phyloP scores from a whole-genome alignment of 2,888 invertebrate genomes.

The Petrolisthes cinctipes region DNA sequence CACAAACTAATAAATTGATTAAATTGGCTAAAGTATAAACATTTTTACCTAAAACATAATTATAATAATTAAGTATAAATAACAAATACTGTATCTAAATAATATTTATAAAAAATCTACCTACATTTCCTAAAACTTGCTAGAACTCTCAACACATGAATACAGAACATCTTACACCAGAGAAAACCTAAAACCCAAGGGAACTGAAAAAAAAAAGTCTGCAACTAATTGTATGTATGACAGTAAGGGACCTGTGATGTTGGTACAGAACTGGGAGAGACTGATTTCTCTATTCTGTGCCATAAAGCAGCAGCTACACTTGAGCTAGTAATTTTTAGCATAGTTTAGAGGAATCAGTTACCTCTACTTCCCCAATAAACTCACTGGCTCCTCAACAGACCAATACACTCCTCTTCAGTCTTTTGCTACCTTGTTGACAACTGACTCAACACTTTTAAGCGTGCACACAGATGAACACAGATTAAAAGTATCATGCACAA shows the following conservation, averaged over 20 bases:
- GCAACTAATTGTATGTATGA: no score
- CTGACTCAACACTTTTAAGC: no score
- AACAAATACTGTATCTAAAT: slow-evolving; percentile 13
- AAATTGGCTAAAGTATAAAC: slow-evolving; percentile 16
- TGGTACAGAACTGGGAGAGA: no score
- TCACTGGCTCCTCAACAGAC: no score
- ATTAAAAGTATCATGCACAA: neutral
- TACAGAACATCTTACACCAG: neutral
- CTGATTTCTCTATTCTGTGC: no score
- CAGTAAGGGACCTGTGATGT: no score
- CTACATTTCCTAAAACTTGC: neutral
- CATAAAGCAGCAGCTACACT: no score
- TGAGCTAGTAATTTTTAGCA: no score
- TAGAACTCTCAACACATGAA: neutral
- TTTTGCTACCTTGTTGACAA: no score
- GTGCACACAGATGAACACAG: neutral
- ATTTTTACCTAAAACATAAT: slow-evolving; percentile 26
- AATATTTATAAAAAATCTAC: neutral
- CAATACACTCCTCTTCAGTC: no score
- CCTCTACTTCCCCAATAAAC: no score
- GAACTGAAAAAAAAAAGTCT: neutral
- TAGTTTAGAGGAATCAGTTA: no score
- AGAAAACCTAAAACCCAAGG: neutral
- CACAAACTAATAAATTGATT: neutral
- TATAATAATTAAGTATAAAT: slow-evolving; percentile 25